phyloP scores from a whole-genome alignment of 2,888 invertebrate species.

The Heliconius hortense region DNA sequence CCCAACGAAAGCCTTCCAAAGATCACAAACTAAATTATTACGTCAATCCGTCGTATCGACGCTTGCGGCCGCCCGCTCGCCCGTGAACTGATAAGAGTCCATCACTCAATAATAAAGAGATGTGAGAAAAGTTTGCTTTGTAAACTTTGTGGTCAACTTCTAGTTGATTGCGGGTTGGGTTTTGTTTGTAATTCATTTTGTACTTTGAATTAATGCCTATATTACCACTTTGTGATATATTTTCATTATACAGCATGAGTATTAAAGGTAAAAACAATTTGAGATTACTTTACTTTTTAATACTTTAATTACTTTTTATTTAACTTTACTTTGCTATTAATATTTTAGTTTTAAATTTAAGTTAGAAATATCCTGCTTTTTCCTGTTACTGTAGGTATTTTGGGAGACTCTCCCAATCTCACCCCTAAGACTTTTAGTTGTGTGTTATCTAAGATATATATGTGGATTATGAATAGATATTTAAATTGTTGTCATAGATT shows the following conservation, averaged over 20 bases:
- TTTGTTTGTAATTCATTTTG: conserved; percentile 16
- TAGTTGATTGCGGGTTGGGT: conserved; percentile 12
- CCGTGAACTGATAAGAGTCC: conserved; percentile 25
- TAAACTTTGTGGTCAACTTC: conserved; percentile 10
- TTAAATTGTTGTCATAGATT: too few species aligned
- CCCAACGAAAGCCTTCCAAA: conserved; percentile 14
- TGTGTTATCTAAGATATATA: too few species aligned
- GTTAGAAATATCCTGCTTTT: too few species aligned
- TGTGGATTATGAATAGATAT: too few species aligned
- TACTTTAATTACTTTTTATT: too few species aligned
- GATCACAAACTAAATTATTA: conserved; percentile 23
- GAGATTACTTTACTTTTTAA: too few species aligned
- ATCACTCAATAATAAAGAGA: conserved; percentile 29
- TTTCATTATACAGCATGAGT: not conserved
- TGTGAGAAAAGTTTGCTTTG: conserved; percentile 25
- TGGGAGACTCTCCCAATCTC: too few species aligned
- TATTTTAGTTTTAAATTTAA: not conserved
- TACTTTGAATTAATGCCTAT: not conserved
- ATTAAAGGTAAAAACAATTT: not conserved
- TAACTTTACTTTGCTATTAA: not conserved
- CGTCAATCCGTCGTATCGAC: conserved; percentile 28
- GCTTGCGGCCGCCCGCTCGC: conserved; percentile 21
- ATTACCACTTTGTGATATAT: not conserved
- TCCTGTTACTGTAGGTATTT: too few species aligned
- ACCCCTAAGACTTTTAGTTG: too few species aligned